Evolutionary conservation across 2,797 vertebrate species (phyloP).

Genomic region (Sciurus carolinensis): DNA sequence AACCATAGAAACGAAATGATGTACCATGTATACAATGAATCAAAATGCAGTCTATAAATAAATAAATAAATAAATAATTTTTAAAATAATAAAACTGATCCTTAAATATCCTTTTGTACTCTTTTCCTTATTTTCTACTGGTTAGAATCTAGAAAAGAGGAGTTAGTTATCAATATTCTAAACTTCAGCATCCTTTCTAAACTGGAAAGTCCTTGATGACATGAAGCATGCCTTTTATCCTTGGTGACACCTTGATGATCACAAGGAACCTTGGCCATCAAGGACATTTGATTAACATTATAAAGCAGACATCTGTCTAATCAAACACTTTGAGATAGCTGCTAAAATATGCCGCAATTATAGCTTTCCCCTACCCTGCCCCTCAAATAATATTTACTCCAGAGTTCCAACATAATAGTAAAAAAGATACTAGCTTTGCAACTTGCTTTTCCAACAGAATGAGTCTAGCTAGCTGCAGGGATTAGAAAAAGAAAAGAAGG

Average conservation of each 20-base stretch:
- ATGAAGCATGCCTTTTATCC: background rate
- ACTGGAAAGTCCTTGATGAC: background rate
- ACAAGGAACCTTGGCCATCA: background rate
- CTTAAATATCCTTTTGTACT: background rate
- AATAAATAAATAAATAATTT: too few relatives aligned
- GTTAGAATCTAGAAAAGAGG: background rate
- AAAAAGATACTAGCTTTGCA: conserved; percentile 12
- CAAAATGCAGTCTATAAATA: too few relatives aligned
- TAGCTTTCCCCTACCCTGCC: background rate
- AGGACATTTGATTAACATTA: conserved; percentile 26
- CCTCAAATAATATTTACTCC: conserved; percentile 47
- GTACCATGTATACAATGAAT: too few relatives aligned
- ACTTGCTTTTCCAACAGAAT: conserved; percentile 1
- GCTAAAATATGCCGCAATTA: conserved; percentile 53
- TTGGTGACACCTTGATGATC: background rate
- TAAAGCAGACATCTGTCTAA: conserved; percentile 28
- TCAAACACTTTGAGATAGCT: conserved; percentile 32
- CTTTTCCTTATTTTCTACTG: background rate
- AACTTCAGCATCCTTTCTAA: conserved; percentile 3
- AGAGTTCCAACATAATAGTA: background rate
- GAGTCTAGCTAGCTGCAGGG: background rate
- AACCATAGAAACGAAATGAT: too few relatives aligned
- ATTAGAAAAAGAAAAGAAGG: background rate
- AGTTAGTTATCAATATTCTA: background rate
- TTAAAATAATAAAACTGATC: background rate